These are phyloP conservation scores for Machimus rusticus DNA, from an alignment of 2,888 invertebrate species.

Conservation along the genomic window DNA sequence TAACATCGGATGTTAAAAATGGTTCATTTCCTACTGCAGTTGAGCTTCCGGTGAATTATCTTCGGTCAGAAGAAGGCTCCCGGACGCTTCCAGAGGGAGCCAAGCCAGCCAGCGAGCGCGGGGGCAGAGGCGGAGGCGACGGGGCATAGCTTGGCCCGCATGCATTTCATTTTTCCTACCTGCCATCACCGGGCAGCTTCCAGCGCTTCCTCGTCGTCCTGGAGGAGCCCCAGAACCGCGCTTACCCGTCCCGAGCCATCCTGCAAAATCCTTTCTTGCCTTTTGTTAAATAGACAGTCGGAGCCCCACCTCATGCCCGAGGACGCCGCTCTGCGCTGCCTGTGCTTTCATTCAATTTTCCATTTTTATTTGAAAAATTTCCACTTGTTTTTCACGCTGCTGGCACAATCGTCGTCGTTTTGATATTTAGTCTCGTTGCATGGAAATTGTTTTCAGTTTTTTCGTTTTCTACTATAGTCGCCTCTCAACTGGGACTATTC, in stretches of 20 bases:
- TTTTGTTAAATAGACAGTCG: not conserved
- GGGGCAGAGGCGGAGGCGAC: not conserved
- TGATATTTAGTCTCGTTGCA: conserved; percentile 19
- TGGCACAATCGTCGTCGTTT: not conserved
- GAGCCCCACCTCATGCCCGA: not conserved
- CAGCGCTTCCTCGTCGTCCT: not conserved
- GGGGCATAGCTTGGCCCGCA: not conserved
- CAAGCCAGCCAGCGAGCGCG: no score
- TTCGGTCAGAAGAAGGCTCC: not conserved
- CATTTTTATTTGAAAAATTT: conserved; percentile 4
- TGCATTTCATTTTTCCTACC: conserved; percentile 29
- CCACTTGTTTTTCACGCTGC: conserved; percentile 12
- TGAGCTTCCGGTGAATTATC: conserved; percentile 22
- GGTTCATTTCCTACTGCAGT: conserved; percentile 27
- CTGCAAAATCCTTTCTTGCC: not conserved
- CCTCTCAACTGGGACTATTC: not conserved
- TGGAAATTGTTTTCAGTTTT: not conserved
- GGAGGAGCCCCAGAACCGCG: not conserved
- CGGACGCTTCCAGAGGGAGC: no score
- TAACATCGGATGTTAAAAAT: conserved; percentile 26
- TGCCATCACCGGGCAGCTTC: conserved; percentile 3
- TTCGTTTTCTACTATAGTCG: not conserved
- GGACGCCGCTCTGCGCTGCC: not conserved
- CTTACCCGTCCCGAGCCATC: not conserved
- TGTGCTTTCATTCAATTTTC: conserved; percentile 19